phyloP scores from a whole-genome alignment of 2,888 invertebrate genomes.

The Ganaspis brasiliensis region DNA sequence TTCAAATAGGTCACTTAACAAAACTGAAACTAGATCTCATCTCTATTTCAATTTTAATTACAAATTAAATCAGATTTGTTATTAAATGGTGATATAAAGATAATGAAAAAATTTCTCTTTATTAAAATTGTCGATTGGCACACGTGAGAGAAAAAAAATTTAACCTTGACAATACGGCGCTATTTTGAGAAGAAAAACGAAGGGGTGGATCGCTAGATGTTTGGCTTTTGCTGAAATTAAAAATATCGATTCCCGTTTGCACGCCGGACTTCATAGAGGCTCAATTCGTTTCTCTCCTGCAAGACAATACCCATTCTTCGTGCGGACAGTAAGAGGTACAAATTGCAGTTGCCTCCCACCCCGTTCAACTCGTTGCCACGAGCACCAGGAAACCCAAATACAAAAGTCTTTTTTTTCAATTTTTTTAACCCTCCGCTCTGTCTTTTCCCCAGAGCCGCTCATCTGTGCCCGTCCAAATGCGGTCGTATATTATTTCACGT shows the following conservation, averaged over 20 bases:
- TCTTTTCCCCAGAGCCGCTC: conserved; percentile 29
- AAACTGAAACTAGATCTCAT: no score
- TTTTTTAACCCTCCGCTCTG: conserved; percentile 66
- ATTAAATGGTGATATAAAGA: no score
- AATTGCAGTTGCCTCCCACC: conserved; percentile 77
- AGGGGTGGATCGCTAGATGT: conserved; percentile 71
- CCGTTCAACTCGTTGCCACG: conserved; percentile 34
- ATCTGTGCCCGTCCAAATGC: conserved; percentile 19
- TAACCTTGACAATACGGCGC: conserved; percentile 1
- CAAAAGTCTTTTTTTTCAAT: conserved; percentile 80
- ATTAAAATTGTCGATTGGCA: no score
- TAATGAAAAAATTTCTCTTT: no score
- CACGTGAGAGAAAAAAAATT: not conserved
- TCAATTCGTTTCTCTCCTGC: conserved; percentile 79
- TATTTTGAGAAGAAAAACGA: conserved; percentile 36
- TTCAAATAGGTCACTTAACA: not conserved
- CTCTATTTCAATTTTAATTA: no score
- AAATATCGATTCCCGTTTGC: conserved; percentile 80
- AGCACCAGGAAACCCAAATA: conserved; percentile 74
- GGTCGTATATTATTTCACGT: conserved; percentile 38
- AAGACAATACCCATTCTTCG: conserved; percentile 80
- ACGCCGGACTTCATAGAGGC: conserved; percentile 77
- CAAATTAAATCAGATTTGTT: no score
- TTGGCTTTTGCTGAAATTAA: conserved; percentile 80
- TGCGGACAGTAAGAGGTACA: conserved; percentile 80